Evolutionary conservation across 35 echinoderm and acorn worm species (phyloP), one percentile per base, ranked within the genome.

Genomic region (Ptychodera flava): DNA sequence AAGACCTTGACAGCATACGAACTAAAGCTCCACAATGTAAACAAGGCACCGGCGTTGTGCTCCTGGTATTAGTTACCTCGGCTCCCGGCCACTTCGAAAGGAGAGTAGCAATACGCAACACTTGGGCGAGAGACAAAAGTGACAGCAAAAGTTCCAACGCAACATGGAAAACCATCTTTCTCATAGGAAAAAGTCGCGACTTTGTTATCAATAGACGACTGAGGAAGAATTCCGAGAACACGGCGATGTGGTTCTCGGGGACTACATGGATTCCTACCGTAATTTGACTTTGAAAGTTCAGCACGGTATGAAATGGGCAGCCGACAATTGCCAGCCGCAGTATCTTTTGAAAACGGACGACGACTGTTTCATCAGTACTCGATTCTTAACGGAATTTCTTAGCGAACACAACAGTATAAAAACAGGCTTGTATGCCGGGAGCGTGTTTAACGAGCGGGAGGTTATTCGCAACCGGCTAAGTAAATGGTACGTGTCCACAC

Each of bases 241-340:
- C 78, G 85, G 81, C 0, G 96, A 99, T 76, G 91, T 99, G 28
- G 33, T 99, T 31, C 84, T 92, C 31, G 92, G 88, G 35, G 86
- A 92, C 92, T 92, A 90, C 45, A 36, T 86, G n/a, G 96, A 99
- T 78, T 79, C 81, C 16, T 90, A 90, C 77, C 16, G 88, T 27
- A 99, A 99, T 87, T 80, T 92, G 77, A 94, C 96, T 22, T 30
- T 92, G 0, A 99, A 99, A 92, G 96, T 99, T 33, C 92, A 99
- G 85, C 90, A 91, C 79, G 96, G 92, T 31, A 45, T 99, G 1
- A 86, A 37, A 1, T 99, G 96, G 96, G 88, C 93, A 1, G 38
- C 38, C 34, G 82, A 88, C 28, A 80, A 89, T 78, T 99, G 96
- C 82, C 91, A 87, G 77, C 89, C 96, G 32, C 78, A 82, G 33